A percentile compares a stretch with the other conserved stretches of the same genome.
Evolutionary conservation across 1,140 invertebrate genomes (phyloP).

Genomic region (Brachionus manjavacas): DNA sequence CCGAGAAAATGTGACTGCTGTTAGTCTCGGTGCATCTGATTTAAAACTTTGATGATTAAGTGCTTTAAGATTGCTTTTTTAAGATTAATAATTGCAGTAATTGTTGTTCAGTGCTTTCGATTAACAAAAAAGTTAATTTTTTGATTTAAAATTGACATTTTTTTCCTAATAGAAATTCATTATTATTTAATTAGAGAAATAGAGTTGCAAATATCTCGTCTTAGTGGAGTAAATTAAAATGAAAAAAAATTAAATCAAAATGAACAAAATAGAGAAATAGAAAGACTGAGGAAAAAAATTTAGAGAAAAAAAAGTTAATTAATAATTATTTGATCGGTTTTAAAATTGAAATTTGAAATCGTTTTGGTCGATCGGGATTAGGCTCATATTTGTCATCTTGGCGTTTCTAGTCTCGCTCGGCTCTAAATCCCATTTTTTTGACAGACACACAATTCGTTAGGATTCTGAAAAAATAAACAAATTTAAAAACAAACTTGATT

Average conservation of each 20-base stretch:
- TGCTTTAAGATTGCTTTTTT: not conserved
- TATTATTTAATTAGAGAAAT: constrained; percentile 5
- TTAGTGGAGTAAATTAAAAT: not conserved
- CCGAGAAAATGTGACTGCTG: not conserved
- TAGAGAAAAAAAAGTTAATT: constrained; percentile 29
- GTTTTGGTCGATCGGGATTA: not conserved
- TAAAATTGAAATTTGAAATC: constrained; percentile 1
- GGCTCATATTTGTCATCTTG: constrained; percentile 10
- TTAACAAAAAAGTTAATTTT: not conserved
- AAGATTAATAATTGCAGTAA: not conserved
- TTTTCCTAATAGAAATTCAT: not conserved
- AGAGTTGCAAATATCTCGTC: not conserved
- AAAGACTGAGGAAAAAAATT: not conserved
- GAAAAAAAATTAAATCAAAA: not conserved
- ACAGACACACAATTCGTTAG: not conserved
- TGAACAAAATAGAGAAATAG: constrained; percentile 1
- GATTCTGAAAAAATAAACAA: constrained; percentile 1
- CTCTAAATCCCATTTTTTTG: constrained; percentile 5
- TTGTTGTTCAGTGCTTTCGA: not conserved
- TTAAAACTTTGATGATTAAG: not conserved
- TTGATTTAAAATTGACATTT: constrained; percentile 34
- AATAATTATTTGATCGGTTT: constrained; percentile 39
- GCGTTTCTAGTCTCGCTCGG: not conserved
- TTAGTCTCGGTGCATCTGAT: not conserved
- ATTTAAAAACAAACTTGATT: not conserved